Evolutionary conservation across 2,888 invertebrate species (phyloP), one percentile per base, ranked within the genome.

Genomic region (Selenia dentaria): DNA sequence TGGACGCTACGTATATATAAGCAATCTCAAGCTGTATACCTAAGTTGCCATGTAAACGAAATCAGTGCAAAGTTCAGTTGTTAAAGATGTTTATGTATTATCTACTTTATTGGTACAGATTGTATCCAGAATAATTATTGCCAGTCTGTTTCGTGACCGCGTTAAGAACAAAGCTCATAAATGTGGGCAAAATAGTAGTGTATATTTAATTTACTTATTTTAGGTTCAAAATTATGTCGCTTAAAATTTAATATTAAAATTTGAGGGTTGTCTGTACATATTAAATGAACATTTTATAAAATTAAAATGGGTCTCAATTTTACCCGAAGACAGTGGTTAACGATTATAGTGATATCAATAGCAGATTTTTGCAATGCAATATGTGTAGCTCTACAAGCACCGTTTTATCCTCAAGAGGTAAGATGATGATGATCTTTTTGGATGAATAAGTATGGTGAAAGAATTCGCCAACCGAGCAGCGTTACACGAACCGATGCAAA

Each of bases 351-450:
- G 33, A 95, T 96, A 72, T 94, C 95, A 16, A 92, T 96, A 53
- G 95, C 95, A 9, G 96, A 96, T 81, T 96, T 96, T 79, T 95
- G 95, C 66, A 95, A 96, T 74, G 96, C 96, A 1, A 93, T 96
- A 53, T 96, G 96, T 78, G 95, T 96, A 1, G 96, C 96, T 0
- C 80, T 96, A 1, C 96, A 96, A 71, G 96, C 96, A 1, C 96
- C 96, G 0, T 96, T 97, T 79, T 97, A 96, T 75, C 96, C 96
- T 0, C 92, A 93, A 68, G 96, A 96, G 93, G 96, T 96, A 83
- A 89, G 93, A 4, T 5, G 3, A 13, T 6, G 11, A 6, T 25
- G 4, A 16, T 16, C 4, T 16, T 3, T 16, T 16, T 16, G 4
- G 16, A 16, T 3, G 3, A 16, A 16, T 16, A 3, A 16, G 2